These are phyloP conservation scores for Anastatus disparis DNA, from an alignment of 1,140 invertebrate species.

Conservation along the genomic window DNA sequence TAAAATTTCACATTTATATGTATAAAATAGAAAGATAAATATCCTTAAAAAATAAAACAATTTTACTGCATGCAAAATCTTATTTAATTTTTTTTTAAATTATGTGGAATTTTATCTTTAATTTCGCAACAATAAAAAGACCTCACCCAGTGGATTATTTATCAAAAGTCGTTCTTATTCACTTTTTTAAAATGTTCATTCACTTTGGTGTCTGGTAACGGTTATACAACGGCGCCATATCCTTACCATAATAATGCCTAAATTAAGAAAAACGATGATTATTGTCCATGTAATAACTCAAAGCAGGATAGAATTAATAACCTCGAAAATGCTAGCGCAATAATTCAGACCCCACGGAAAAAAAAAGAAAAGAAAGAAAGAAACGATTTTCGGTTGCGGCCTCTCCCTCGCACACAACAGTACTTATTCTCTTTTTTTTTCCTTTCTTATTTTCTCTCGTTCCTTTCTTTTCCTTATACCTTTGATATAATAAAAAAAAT, in stretches of 20 bases:
- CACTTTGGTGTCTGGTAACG: no score
- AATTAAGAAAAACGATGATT: conserved; percentile 28
- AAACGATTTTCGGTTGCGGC: not conserved
- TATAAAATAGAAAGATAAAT: no score
- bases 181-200: not conserved
- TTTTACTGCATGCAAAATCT: no score
- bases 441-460: not conserved
- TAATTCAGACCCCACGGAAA: conserved; percentile 14
- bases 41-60: no score
- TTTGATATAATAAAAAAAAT: no score
- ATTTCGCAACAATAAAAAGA: not conserved
- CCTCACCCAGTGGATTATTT: not conserved
- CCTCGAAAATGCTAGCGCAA: conserved; percentile 18
- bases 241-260: conserved; percentile 10
- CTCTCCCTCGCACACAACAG: not conserved
- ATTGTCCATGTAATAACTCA: conserved; percentile 1
- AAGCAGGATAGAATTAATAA: conserved; percentile 2
- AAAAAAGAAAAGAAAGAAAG: no score
- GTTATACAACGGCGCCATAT: not conserved
- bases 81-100: not conserved
- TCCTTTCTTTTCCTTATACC: not conserved
- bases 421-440: not conserved
- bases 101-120: not conserved
- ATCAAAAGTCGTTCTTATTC: not conserved
- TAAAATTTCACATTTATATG: no score